phyloP scores from a whole-genome alignment of 1,140 invertebrate genomes.

The Musca domestica region DNA sequence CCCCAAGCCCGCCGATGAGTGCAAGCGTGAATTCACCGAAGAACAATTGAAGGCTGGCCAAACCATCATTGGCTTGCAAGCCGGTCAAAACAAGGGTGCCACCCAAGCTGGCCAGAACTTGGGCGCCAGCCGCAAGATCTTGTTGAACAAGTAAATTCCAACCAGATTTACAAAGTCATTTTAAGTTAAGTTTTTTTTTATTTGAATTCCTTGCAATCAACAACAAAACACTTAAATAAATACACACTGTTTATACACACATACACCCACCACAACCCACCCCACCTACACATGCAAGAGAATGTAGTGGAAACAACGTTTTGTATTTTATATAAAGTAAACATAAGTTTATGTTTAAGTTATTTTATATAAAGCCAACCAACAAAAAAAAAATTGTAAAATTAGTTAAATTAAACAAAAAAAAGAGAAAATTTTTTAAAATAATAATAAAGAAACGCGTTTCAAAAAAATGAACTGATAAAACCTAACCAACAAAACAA shows the following conservation, averaged over 20 bases:
- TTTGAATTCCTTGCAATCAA: neutral
- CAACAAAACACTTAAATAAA: slow-evolving; percentile 5
- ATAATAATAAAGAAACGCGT: slow-evolving; percentile 23
- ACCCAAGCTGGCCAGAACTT: slow-evolving; percentile 90
- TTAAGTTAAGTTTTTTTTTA: neutral
- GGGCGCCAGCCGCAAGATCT: slow-evolving; percentile 86
- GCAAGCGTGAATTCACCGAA: slow-evolving; percentile 88
- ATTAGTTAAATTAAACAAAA: neutral
- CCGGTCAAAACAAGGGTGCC: slow-evolving; percentile 94
- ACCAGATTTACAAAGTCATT: neutral
- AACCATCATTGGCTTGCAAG: slow-evolving; percentile 88
- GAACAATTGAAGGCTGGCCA: slow-evolving; percentile 89
- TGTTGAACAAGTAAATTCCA: slow-evolving; percentile 75
- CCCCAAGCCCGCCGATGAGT: slow-evolving; percentile 86
- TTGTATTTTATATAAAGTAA: slow-evolving; percentile 25
- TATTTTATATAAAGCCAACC: neutral
- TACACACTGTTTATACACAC: slow-evolving; percentile 3
- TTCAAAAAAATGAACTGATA: slow-evolving; percentile 24
- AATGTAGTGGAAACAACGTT: neutral
- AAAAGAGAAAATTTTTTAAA: too few relatives aligned
- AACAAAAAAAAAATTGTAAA: neutral
- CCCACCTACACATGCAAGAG: too few relatives aligned
- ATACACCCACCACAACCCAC: neutral
- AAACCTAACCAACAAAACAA: neutral
- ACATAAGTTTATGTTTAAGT: slow-evolving; percentile 20